Evolutionary conservation across 92 coral and sea anemone genomes (phyloP).

Genomic region (Bergia sp.): DNA sequence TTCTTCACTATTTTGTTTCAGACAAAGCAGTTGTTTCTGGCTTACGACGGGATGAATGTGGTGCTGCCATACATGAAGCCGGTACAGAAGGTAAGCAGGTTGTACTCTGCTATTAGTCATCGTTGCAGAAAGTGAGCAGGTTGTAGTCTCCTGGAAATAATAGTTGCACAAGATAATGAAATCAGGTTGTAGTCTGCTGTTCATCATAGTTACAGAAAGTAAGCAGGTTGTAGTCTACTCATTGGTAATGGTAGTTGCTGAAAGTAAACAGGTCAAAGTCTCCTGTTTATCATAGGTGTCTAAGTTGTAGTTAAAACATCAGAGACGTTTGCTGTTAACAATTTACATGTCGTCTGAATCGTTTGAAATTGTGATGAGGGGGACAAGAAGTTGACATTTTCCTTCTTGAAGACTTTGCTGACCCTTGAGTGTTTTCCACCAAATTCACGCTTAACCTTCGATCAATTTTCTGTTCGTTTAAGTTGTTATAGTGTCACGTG

Average conservation of each 20-base stretch:
- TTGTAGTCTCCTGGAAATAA: not conserved
- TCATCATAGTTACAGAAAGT: not conserved
- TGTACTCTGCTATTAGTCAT: not conserved
- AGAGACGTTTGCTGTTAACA: no score
- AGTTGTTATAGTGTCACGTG: no score
- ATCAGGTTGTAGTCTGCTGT: not conserved
- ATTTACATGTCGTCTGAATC: no score
- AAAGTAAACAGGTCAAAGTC: not conserved
- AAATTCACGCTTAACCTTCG: no score
- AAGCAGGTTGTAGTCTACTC: not conserved
- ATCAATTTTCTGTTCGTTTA: no score
- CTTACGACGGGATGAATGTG: conserved; percentile 88
- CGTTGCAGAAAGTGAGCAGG: not conserved
- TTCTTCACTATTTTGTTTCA: conserved; percentile 28
- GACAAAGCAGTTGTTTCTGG: conserved; percentile 94
- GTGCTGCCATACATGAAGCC: conserved; percentile 90
- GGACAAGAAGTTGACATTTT: no score
- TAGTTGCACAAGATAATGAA: not conserved
- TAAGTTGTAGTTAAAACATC: no score
- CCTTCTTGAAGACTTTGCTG: no score
- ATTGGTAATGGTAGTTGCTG: not conserved
- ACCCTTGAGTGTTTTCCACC: no score
- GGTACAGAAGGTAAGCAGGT: conserved; percentile 73
- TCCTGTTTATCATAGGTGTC: not conserved
- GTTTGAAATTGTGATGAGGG: no score